A percentile compares a stretch with the other conserved stretches of the same genome.
These are phyloP conservation scores for Hippoglossus hippoglossus DNA, from an alignment of 2,797 vertebrate species.

Conservation along the genomic window DNA sequence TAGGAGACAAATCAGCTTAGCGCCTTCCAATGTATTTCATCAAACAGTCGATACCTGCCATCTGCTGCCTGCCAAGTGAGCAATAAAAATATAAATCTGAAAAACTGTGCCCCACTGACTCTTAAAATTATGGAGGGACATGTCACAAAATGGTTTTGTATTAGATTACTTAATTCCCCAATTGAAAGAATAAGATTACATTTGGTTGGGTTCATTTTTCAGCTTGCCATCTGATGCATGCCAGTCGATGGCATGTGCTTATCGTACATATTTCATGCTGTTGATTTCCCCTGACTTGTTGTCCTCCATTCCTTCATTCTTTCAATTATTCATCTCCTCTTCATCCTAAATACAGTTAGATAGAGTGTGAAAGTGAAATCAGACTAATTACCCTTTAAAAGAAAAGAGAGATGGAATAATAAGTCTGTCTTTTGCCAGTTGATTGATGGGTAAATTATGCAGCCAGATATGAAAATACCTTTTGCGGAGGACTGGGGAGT, in stretches of 20 bases:
- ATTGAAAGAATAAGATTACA: neutral
- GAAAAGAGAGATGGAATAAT: neutral
- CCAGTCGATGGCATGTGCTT: neutral
- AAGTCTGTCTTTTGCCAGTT: slow-evolving; percentile 13
- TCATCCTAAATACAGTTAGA: neutral
- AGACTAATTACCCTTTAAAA: slow-evolving; percentile 6
- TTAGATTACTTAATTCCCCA: neutral
- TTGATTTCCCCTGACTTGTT: slow-evolving; percentile 5
- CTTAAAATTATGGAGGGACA: neutral
- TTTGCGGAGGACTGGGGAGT: slow-evolving; percentile 29
- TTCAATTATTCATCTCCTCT: slow-evolving; percentile 2
- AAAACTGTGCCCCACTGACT: neutral
- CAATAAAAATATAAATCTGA: neutral
- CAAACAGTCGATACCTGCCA: slow-evolving; percentile 28
- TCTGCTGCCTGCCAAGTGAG: slow-evolving; percentile 6
- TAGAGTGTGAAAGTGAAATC: slow-evolving; percentile 7
- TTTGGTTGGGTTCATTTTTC: neutral
- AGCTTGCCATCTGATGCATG: neutral
- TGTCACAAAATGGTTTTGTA: neutral
- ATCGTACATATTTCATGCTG: slow-evolving; percentile 30
- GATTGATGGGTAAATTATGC: slow-evolving; percentile 44
- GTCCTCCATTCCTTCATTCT: slow-evolving; percentile 10
- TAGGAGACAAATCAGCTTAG: slow-evolving; percentile 44
- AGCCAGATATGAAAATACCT: slow-evolving; percentile 40
- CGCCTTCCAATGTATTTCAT: slow-evolving; percentile 19